Base-by-base conservation (phyloP, 2,797 vertebrate species). In the Siniperca scherzeri region DNA sequence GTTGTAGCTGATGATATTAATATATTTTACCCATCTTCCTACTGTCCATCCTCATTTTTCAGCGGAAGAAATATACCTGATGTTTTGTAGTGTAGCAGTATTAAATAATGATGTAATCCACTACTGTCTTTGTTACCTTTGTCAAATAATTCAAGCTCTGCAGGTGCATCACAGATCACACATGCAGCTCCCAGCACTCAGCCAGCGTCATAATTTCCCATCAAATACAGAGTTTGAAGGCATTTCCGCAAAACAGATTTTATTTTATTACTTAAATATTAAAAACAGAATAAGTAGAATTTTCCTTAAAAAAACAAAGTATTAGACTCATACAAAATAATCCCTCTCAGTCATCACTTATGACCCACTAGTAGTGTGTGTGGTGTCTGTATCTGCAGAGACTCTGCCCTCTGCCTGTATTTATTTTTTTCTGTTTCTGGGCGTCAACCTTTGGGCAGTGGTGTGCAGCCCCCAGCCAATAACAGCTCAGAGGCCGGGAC, bases 21-120 rank as follows among this genome's bases (percentile, higher is more conserved):
- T 3, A 70, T 19, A 30, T 67, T 75, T 36, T 30, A 7, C 30
- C 17, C 1, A 27, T 56, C 17, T 59, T 62, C 46, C 8, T 61
- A 3, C 17, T 40, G 19, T 44, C 16, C 22, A 14, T 22, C 21
- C 48, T 78, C 25, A 70, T 72, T 72, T 72, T 53, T 72, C 27
- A 68, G 38, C 21, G 44, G 25, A 52, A 44, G 12, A 55, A 40
- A 25, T n/a, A 17, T n/a, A 48, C 10, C 56, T 55, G 1, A 42
- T 74, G 3, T 66, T 76, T 33, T 9, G 5, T 21, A 36, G 46
- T 21, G 40, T 25, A 48, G 1, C 10, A n/a, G 25, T 44, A 30
- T 52, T 16, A 40, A 69, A 33, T 69, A 55, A n/a, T 46, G 10
- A 27, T n/a, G 30, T 38, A n/a, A 59, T 70, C 42, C 42, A 53